phyloP scores from a whole-genome alignment of 2,797 vertebrate genomes.

The Tapirus indicus region DNA sequence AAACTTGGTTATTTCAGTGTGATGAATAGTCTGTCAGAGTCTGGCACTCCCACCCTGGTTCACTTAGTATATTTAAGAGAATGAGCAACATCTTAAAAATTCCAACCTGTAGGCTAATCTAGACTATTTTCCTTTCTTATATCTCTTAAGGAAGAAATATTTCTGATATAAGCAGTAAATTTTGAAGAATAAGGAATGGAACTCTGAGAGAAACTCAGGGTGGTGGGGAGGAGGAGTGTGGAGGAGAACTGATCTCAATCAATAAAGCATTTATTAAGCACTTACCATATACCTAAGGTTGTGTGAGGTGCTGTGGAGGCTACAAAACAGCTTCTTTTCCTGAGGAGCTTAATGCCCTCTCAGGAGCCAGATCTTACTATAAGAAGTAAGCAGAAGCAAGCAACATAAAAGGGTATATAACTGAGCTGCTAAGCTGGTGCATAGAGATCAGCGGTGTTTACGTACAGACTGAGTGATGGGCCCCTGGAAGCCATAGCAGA shows the following conservation, averaged over 20 bases:
- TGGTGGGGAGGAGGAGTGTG: background rate
- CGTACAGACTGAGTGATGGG: background rate
- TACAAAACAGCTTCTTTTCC: background rate
- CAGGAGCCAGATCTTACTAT: background rate
- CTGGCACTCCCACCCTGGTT: background rate
- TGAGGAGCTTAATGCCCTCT: background rate
- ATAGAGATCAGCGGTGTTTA: background rate
- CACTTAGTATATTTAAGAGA: background rate
- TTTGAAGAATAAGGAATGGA: constrained; percentile 25
- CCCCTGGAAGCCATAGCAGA: background rate
- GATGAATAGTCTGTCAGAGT: background rate
- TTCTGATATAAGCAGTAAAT: background rate
- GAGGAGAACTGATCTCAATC: background rate
- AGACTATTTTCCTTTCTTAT: background rate
- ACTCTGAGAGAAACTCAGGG: background rate
- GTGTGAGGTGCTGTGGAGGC: background rate
- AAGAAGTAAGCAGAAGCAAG: background rate
- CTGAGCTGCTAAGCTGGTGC: background rate
- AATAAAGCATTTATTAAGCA: background rate
- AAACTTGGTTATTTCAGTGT: background rate
- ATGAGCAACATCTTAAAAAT: background rate
- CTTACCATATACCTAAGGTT: background rate
- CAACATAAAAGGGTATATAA: background rate
- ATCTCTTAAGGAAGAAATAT: constrained; percentile 17
- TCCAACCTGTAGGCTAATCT: background rate